Base-by-base conservation (phyloP, 2,113 vertebrate genomes). In the Callorhinus ursinus region DNA sequence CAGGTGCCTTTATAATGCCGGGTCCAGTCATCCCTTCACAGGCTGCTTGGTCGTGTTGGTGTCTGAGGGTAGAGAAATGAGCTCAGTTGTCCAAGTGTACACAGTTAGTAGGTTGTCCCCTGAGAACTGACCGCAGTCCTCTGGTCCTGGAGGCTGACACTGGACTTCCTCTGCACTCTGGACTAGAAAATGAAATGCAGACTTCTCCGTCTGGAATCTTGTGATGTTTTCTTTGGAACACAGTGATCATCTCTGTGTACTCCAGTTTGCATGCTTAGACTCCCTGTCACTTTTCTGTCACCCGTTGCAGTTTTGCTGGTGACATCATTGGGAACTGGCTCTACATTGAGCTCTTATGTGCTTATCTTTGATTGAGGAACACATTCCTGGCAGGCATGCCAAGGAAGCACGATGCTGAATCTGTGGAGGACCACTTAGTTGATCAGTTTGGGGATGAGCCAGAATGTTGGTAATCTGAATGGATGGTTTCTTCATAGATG, bases 161-260 rank as follows among this genome's bases (percentile, higher is more conserved):
- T 53, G 24, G 26, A 2, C 31, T 22, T 16, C 19, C 83, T 59
- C 22, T 15, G 7, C 4, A 7, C 42, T 51, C 4, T 6, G 12
- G 81, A 55, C 46, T 57, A n/a, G 19, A 63, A 36, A 21, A 26
- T 2, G 33, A 59, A 57, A 42, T 31, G 5, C 5, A 16, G 24
- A 2, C 24, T 22, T 81, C 31, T 51, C 36, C 1, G 1, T 36
- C 33, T 13, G n/a, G 84, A 21, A 3, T 7, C 67, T n/a, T 2
- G 5, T 2, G 39, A 18, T 1, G 2, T 12, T 74, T 88, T 33
- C 61, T 18, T 31, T 15, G 46, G 53, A 24, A 55, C 14, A 0
- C 2, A 1, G 1, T 0, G 22, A 28, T 2, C 10, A 18, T 33
- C 21, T n/a, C n/a, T 36, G 2, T 39, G 19, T 16, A 28, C 36